Percentiles rank a stretch among this genome's conserved stretches.
phyloP scores from a whole-genome alignment of 2,797 vertebrate species.

The Myripristis murdjan region DNA sequence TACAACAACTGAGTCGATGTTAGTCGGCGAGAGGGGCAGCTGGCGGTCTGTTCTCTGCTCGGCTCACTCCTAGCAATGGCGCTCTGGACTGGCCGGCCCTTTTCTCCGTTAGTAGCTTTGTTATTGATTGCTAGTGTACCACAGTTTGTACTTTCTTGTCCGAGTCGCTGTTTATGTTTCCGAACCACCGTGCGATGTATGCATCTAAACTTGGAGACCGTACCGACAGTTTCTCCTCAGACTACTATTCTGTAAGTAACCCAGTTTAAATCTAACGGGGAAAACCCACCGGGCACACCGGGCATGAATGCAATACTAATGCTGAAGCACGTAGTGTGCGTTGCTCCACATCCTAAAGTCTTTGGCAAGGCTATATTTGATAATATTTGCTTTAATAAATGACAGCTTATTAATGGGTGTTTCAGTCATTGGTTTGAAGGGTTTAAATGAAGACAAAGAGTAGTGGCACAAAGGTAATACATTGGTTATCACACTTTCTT shows the following conservation, averaged over 20 bases:
- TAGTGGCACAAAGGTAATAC: neutral
- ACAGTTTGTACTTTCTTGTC: conserved; percentile 83
- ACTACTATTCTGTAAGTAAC: conserved; percentile 97
- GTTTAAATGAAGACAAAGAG: neutral
- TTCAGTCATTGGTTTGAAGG: neutral
- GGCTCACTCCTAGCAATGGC: conserved; percentile 84
- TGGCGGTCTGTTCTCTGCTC: conserved; percentile 74
- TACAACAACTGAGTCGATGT: conserved; percentile 29
- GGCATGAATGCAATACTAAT: conserved; percentile 20
- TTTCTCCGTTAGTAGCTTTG: conserved; percentile 72
- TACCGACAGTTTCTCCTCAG: conserved; percentile 91
- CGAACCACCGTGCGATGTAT: conserved; percentile 97
- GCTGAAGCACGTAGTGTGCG: neutral
- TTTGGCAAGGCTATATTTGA: neutral
- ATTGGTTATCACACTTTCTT: conserved; percentile 9
- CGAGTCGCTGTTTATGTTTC: conserved; percentile 96
- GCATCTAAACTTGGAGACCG: conserved; percentile 95
- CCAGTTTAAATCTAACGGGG: conserved; percentile 38
- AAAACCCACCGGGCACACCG: conserved; percentile 4
- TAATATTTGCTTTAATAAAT: neutral
- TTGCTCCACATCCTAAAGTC: neutral
- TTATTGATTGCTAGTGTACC: conserved; percentile 73
- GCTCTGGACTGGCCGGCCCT: conserved; percentile 81
- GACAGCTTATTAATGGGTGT: neutral
- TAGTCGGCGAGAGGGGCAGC: conserved; percentile 60